Conservation (phyloP, 2,888 invertebrate genomes). For the Lottia gigantea region DNA sequence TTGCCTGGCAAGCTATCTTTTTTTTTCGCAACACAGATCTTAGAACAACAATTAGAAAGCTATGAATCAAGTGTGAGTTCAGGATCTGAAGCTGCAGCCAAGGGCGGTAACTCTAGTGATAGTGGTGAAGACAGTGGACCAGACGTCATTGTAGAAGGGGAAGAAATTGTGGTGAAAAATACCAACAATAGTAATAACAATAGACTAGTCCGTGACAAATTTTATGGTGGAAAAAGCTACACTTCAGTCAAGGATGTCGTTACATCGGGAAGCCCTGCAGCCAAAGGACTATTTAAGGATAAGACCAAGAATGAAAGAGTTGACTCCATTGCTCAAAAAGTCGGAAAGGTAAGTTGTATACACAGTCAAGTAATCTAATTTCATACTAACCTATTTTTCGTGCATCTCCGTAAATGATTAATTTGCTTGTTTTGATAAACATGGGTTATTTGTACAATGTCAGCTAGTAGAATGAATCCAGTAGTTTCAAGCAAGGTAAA, state of each 20-base stretch:
- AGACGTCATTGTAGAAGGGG: slow-evolving; percentile 51
- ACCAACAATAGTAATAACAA: background rate
- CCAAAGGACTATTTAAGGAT: slow-evolving; percentile 36
- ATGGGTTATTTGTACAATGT: too few relatives aligned
- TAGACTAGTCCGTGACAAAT: background rate
- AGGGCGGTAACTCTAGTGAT: slow-evolving; percentile 17
- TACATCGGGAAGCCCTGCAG: slow-evolving; percentile 40
- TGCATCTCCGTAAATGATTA: too few relatives aligned
- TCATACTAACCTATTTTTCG: too few relatives aligned
- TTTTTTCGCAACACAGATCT: slow-evolving; percentile 36
- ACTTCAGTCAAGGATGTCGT: slow-evolving; percentile 43
- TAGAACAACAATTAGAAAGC: slow-evolving; percentile 40
- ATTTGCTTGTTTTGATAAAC: too few relatives aligned
- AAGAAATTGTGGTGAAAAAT: slow-evolving; percentile 19
- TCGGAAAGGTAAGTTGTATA: slow-evolving; percentile 68
- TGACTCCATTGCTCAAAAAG: slow-evolving; percentile 65
- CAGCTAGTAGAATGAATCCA: too few relatives aligned
- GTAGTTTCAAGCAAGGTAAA: too few relatives aligned
- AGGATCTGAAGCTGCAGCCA: slow-evolving; percentile 15
- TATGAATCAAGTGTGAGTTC: slow-evolving; percentile 29
- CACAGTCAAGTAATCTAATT: too few relatives aligned
- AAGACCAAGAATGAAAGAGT: slow-evolving; percentile 32
- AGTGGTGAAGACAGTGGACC: slow-evolving; percentile 37
- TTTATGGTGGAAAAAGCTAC: slow-evolving; percentile 26
- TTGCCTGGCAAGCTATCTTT: too few relatives aligned